These are phyloP conservation scores for Addax nasomaculatus DNA, from an alignment of 2,113 vertebrate genomes.

Conservation along the genomic window DNA sequence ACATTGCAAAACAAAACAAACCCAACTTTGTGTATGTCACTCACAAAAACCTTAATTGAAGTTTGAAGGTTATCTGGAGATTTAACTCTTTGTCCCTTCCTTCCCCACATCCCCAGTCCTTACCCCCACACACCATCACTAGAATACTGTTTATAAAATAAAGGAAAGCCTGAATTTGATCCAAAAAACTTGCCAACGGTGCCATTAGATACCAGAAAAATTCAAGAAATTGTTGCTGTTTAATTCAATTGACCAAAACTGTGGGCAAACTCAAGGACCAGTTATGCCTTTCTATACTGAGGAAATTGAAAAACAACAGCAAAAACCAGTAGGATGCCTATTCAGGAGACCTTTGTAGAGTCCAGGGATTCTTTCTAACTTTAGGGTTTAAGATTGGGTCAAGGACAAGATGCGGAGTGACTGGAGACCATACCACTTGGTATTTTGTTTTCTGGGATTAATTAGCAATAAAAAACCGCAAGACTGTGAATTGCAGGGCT, in stretches of 20 bases:
- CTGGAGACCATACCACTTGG: too few relatives aligned
- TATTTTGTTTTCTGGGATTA: neutral
- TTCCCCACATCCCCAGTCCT: too few relatives aligned
- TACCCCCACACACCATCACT: neutral
- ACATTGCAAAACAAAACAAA: neutral
- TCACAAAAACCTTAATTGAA: neutral
- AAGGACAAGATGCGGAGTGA: neutral
- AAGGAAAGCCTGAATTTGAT: neutral
- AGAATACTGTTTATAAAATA: neutral
- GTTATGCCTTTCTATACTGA: neutral
- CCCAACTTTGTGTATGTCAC: neutral
- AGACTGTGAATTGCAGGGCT: fast-evolving
- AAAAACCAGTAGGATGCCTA: neutral
- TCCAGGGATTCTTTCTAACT: neutral
- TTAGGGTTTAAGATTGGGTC: neutral
- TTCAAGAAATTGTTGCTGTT: neutral
- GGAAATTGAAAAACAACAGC: neutral
- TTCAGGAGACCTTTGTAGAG: neutral
- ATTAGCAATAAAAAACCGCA: neutral
- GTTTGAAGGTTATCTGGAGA: neutral
- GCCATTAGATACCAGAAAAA: neutral
- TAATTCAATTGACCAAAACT: neutral
- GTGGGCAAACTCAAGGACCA: neutral
- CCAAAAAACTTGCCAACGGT: neutral
- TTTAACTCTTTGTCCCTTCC: neutral